Evolutionary conservation across 2,113 vertebrate genomes (phyloP), one percentile per base, ranked within the genome.

Genomic region (Lepidothrix coronata): DNA sequence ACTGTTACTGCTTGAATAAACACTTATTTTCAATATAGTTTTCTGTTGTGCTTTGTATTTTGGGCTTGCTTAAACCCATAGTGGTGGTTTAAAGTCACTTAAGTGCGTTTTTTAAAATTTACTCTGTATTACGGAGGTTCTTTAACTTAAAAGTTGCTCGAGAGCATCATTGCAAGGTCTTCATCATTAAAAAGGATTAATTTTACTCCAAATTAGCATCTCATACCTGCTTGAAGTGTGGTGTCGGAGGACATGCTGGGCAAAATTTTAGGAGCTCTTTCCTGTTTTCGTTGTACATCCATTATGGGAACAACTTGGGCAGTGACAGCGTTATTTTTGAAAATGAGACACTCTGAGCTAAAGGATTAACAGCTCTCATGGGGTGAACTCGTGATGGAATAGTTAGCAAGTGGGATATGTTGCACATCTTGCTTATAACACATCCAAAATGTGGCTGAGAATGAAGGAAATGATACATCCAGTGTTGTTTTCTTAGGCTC

Each of bases 201-300:
- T 68, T 76, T 78, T 82, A 12, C 15, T 79, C 0, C 14, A 43
- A 66, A 5, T 39, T 48, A 41, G 6, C 8, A 6, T 55, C 30
- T 70, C 8, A 1, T 22, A 7, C 3, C 4, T 2, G 16, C 5
- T 5, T 0, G 0, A 8, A 35, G 35, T 9, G 46, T 20, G 54
- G 18, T 75, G 35, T 51, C 5, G 2, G 44, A 65, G 33, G 23
- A 77, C 59, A 25, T 44, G 39, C 72, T 48, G 48, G 80, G 15
- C 8, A 28, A 23, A 63, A 41, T 8, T 49, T 68, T 8, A 33
- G 33, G 35, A 30, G 14, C 31, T 77, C 19, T 14, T 65, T 49
- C 31, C 18, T 39, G 4, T 43, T 91, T 59, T 41, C 1, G 1
- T 51, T 76, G 5, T 33, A 14, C 7, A 11, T 37, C 12, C 6